Evolutionary conservation across 1,140 invertebrate genomes (phyloP), one percentile per base, ranked within the genome.

Genomic region (Leptinotarsa defecta): DNA sequence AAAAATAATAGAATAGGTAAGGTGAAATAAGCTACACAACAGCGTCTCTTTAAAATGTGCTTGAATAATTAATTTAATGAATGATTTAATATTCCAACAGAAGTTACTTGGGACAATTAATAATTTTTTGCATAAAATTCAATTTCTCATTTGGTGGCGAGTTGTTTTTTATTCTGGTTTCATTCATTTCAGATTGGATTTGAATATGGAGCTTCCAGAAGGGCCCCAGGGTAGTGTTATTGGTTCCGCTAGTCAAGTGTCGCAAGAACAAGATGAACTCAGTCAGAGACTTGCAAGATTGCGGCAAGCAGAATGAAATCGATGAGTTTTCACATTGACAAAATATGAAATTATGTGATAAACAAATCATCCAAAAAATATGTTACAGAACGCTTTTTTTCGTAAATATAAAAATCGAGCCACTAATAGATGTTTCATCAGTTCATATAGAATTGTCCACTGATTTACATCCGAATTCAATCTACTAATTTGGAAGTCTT

Each of bases 171-270:
- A 67, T 67, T 22, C 34, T 43, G 48, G 48, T 61, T 57, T 79
- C 79, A 75, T 43, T 43, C 79, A 81, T 89, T 92, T 76, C 83
- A 97, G 96, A 3, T 88, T 99, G 87, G 98, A 99, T 86, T 86
- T 99, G 15, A 99, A 98, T 83, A 95, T 98, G 94, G 96, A 99
- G 86, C 87, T 99, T 70, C 98, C 98, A 13, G 89, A 91, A 75
- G 95, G 94, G 48, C 91, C 94, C 71, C 89, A 92, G 20, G 92
- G 92, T 62, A 91, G 92, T 24, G 92, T 91, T 8, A 89, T 95
- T 78, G 92, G 92, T 13, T 90, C 90, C 3, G 86, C 90, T 11
- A 91, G 89, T 34, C 90, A 92, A 81, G 92, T 93, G 1, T 94
- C 93, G 17, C 92, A 94, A 80, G 95, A 98, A 85, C 95, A 98